These are phyloP conservation scores for Regulus satrapa DNA, from an alignment of 2,113 vertebrate species.

Conservation along the genomic window DNA sequence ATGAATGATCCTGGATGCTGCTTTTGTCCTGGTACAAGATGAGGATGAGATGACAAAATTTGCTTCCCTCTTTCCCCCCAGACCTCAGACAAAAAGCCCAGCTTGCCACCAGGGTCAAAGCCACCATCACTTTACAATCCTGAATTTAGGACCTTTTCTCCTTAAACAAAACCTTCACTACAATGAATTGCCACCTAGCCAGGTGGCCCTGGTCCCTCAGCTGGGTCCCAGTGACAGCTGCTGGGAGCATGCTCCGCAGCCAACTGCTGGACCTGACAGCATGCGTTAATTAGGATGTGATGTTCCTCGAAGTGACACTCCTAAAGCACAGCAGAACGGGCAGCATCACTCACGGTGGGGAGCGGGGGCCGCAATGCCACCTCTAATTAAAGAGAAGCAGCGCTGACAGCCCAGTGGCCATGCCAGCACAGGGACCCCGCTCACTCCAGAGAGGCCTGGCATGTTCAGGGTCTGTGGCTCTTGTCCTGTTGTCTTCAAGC, in stretches of 20 bases:
- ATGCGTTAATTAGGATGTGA: slow-evolving; percentile 68
- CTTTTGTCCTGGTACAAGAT: neutral
- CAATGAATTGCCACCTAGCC: neutral
- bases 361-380: neutral
- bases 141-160: neutral
- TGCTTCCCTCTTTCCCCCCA: neutral
- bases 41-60: neutral
- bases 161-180: neutral
- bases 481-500: neutral
- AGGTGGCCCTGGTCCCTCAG: neutral
- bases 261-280: slow-evolving; percentile 67
- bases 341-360: neutral
- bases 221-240: slow-evolving; percentile 71
- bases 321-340: slow-evolving; percentile 9
- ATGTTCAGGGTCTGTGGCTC: neutral
- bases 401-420: neutral
- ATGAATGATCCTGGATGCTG: accelerated
- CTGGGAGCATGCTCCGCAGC: slow-evolving; percentile 44
- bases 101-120: neutral
- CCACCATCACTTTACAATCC: neutral
- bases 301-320: slow-evolving; percentile 20
- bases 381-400: slow-evolving; percentile 33
- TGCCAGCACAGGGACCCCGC: neutral
- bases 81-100: accelerated
- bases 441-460: neutral